These are phyloP conservation scores for Dichetophora obliterata DNA, from an alignment of 2,888 invertebrate species.

Conservation along the genomic window DNA sequence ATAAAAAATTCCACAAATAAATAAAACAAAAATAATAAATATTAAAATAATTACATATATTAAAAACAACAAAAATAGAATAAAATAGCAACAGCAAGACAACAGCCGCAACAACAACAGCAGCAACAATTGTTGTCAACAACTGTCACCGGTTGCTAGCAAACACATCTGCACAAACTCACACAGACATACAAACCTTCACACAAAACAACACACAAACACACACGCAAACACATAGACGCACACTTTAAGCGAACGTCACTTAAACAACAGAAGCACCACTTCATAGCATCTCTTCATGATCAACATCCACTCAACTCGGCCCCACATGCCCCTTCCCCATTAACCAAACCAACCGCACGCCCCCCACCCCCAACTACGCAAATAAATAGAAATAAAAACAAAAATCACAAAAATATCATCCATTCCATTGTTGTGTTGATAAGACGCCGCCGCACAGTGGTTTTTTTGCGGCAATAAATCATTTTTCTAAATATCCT, in stretches of 20 bases:
- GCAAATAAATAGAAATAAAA: background rate
- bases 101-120: slow-evolving; percentile 20
- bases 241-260: background rate
- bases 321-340: background rate
- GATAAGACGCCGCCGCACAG: no score
- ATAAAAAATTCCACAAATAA: background rate
- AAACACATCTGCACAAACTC: background rate
- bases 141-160: slow-evolving; percentile 27
- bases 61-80: slow-evolving; percentile 15
- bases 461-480: no score
- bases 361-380: background rate
- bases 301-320: background rate
- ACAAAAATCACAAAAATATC: slow-evolving; percentile 5
- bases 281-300: background rate
- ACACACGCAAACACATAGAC: slow-evolving; percentile 13
- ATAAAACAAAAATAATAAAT: slow-evolving; percentile 1
- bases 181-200: background rate
- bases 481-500: no score
- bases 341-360: background rate
- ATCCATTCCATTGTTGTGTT: slow-evolving; percentile 16
- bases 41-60: slow-evolving; percentile 19
- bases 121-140: slow-evolving; percentile 24
- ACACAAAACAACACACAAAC: slow-evolving; percentile 29
- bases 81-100: slow-evolving; percentile 8
- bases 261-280: background rate